Percentiles rank a stretch among this genome's conserved stretches.
Conservation (phyloP, 2,797 vertebrate genomes). For the Typhlichthys subterraneus region DNA sequence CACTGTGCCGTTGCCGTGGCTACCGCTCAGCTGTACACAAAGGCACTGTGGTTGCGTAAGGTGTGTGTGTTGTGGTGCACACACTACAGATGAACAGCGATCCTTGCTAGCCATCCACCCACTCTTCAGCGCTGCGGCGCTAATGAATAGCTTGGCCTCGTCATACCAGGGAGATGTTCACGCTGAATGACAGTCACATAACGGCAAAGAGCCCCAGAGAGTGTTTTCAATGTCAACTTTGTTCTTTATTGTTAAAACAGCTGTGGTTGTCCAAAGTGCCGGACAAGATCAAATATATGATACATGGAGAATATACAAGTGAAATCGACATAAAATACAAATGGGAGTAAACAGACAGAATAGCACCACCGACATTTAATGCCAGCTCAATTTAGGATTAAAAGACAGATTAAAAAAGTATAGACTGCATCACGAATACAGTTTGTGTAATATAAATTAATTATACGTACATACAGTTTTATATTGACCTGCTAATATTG, state of each 20-base stretch:
- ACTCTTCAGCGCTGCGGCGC: conserved; percentile 60
- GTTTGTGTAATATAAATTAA: too few species aligned
- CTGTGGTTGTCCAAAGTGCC: not conserved
- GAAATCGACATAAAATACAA: too few species aligned
- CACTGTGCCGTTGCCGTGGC: conserved; percentile 75
- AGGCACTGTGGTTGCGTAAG: conserved; percentile 73
- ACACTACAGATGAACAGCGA: conserved; percentile 62
- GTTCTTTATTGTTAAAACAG: not conserved
- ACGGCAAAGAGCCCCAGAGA: conserved; percentile 14
- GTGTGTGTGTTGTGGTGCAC: conserved; percentile 34
- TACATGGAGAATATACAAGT: too few species aligned
- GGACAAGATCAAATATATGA: too few species aligned
- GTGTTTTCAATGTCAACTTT: not conserved
- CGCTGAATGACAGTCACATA: conserved; percentile 15
- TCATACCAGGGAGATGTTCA: conserved; percentile 32
- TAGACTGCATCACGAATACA: too few species aligned
- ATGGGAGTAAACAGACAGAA: too few species aligned
- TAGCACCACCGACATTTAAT: too few species aligned
- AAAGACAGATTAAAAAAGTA: too few species aligned
- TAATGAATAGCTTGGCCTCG: conserved; percentile 69
- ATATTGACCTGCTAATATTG: conserved; percentile 3
- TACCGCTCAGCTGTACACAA: conserved; percentile 71
- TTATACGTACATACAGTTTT: not conserved
- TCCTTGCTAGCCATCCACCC: conserved; percentile 66
- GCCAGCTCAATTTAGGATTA: too few species aligned